A percentile compares a stretch with the other conserved stretches of the same genome.
phyloP scores from a whole-genome alignment of 2,113 vertebrate species.

The Glaucidium brasilianum region DNA sequence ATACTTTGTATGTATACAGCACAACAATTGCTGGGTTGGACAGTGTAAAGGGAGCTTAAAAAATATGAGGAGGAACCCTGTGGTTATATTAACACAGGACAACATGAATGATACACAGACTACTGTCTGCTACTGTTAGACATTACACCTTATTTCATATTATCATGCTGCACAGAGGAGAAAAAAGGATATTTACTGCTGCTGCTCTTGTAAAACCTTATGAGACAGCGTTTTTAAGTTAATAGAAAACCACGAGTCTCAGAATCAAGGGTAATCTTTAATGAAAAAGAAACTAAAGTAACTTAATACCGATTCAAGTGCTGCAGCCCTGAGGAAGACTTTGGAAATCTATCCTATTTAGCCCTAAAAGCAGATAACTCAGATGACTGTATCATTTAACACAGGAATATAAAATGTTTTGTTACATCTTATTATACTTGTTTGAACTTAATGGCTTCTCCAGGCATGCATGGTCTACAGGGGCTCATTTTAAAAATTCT shows the following conservation, averaged over 20 bases:
- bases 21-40: background rate
- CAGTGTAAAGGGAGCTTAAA: background rate
- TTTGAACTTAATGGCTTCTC: background rate
- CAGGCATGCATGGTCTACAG: background rate
- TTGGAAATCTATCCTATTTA: background rate
- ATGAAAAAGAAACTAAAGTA: background rate
- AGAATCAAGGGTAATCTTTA: background rate
- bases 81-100: background rate
- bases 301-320: background rate
- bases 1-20: background rate
- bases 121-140: background rate
- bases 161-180: background rate
- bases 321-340: background rate
- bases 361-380: background rate
- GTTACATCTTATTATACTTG: background rate
- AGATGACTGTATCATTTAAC: background rate
- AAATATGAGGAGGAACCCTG: background rate
- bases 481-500: background rate
- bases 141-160: background rate
- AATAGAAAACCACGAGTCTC: background rate
- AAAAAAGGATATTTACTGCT: background rate
- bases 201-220: background rate
- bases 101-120: background rate
- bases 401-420: background rate
- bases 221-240: background rate